Conservation (phyloP, 2,888 invertebrate species). For the Drosophila atroscutellata region DNA sequence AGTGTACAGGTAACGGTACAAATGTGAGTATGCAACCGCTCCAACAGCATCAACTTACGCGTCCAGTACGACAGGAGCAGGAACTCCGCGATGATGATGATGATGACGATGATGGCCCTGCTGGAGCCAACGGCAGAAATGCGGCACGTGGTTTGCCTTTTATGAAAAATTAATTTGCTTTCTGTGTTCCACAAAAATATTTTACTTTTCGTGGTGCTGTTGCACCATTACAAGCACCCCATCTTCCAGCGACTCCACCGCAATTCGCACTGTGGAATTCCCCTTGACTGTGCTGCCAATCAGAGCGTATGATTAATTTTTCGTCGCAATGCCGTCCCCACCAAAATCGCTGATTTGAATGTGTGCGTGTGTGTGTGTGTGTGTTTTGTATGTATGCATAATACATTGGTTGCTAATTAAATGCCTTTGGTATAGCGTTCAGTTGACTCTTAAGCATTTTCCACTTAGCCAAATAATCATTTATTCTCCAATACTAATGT, state of each 20-base stretch:
- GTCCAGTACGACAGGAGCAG: constrained; percentile 11
- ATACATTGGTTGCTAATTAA: constrained; percentile 5
- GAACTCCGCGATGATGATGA: not conserved
- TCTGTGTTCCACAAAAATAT: constrained; percentile 77
- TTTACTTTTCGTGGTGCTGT: constrained; percentile 26
- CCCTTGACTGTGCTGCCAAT: constrained; percentile 70
- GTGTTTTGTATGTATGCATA: constrained; percentile 5
- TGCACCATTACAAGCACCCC: not conserved
- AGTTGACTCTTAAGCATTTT: constrained; percentile 7
- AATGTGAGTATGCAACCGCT: constrained; percentile 31
- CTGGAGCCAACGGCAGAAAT: constrained; percentile 12
- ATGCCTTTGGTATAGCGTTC: constrained; percentile 3
- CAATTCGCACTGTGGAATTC: constrained; percentile 28
- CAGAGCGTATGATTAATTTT: constrained; percentile 81
- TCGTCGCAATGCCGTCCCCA: constrained; percentile 51
- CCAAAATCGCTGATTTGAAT: constrained; percentile 19
- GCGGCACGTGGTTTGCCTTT: constrained; percentile 69
- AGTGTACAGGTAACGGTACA: constrained; percentile 19
- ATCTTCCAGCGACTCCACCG: not conserved
- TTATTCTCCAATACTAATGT: not conserved
- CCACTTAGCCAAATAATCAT: not conserved
- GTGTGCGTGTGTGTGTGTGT: not conserved
- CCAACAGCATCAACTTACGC: constrained; percentile 26
- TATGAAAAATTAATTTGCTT: constrained; percentile 80
- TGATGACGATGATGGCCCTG: constrained; percentile 19